Evolutionary conservation across 2,888 invertebrate species (phyloP).

Genomic region (Protodeltote pygarga): DNA sequence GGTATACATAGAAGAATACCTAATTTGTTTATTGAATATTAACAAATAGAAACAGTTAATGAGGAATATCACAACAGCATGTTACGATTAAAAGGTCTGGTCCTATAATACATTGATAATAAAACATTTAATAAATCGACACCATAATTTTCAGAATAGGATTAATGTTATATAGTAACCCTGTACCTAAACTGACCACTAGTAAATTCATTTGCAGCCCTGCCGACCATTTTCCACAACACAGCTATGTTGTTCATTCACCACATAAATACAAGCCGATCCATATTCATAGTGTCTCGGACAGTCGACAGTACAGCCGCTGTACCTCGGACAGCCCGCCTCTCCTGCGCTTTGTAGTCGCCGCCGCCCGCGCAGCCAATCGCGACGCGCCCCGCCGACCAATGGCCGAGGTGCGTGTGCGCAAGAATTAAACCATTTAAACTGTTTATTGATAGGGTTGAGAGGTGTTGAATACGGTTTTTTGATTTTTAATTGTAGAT

Average conservation of each 20-base stretch:
- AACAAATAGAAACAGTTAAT: no score
- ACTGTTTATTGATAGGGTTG: conserved; percentile 73
- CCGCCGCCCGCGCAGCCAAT: conserved; percentile 75
- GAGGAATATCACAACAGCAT: no score
- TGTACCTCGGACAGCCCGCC: conserved; percentile 71
- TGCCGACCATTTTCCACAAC: conserved; percentile 37
- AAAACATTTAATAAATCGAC: no score
- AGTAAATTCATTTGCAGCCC: conserved; percentile 42
- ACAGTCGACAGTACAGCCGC: conserved; percentile 72
- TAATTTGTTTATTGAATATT: no score
- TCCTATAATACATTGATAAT: no score
- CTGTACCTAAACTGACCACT: not conserved
- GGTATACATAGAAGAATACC: no score
- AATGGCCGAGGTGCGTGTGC: conserved; percentile 71
- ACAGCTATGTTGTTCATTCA: conserved; percentile 29
- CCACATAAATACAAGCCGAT: conserved; percentile 57
- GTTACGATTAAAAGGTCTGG: no score
- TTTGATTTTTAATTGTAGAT: conserved; percentile 6
- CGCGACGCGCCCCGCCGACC: conserved; percentile 61
- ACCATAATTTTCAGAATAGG: no score
- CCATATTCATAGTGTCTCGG: conserved; percentile 78
- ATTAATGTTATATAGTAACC: no score
- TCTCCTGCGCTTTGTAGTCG: conserved; percentile 74
- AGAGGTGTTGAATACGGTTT: conserved; percentile 36
- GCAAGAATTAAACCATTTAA: conserved; percentile 77